Conservation (phyloP, 1,140 invertebrate genomes). For the Solen grandis region DNA sequence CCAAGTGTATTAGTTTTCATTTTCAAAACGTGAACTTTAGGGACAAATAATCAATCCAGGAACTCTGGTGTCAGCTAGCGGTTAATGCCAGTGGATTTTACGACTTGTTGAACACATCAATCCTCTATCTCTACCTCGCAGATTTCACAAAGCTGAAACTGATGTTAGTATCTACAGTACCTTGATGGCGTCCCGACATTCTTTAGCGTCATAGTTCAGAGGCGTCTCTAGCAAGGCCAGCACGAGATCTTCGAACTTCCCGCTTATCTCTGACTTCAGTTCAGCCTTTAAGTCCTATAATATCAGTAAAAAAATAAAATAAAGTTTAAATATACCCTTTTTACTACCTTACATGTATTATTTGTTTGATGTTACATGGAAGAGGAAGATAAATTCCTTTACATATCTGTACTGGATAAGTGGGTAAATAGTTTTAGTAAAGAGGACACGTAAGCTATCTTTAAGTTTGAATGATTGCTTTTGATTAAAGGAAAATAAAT, state of each 20-base stretch:
- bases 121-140: too few relatives aligned
- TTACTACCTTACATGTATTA: not conserved
- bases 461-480: not conserved
- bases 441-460: not conserved
- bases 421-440: not conserved
- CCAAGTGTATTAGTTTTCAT: too few relatives aligned
- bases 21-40: too few relatives aligned
- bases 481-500: not conserved
- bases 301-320: conserved; percentile 5
- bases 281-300: conserved; percentile 68
- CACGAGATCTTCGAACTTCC: conserved; percentile 65
- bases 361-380: not conserved
- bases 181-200: conserved; percentile 95
- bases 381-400: not conserved
- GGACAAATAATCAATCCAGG: too few relatives aligned
- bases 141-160: too few relatives aligned
- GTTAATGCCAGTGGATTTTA: too few relatives aligned
- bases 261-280: conserved; percentile 69
- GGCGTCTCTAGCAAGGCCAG: conserved; percentile 68
- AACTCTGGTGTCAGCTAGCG: too few relatives aligned
- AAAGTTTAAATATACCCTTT: not conserved
- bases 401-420: not conserved
- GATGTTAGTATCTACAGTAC: too few relatives aligned
- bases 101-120: too few relatives aligned
- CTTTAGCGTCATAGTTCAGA: conserved; percentile 87